Percentiles rank a stretch among this genome's conserved stretches.
These are phyloP conservation scores for Odocoileus virginianus DNA, from an alignment of 2,113 vertebrate genomes.

Conservation along the genomic window DNA sequence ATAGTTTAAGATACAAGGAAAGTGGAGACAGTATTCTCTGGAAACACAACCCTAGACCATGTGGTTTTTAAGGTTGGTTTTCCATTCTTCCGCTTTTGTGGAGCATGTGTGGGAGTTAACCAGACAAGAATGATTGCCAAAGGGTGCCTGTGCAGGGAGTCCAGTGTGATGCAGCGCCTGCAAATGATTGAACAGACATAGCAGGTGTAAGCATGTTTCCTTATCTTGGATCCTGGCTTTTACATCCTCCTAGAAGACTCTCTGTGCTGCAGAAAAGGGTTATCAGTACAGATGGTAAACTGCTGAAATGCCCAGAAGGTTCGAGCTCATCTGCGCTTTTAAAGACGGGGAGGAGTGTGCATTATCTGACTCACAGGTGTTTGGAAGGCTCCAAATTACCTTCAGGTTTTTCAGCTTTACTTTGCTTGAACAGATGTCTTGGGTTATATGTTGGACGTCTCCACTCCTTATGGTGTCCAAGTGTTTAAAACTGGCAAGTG, in stretches of 20 bases:
- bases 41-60: constrained; percentile 17
- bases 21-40: constrained; percentile 44
- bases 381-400: constrained; percentile 75
- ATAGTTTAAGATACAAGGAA: constrained; percentile 23
- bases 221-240: constrained; percentile 78
- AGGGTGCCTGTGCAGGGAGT: constrained; percentile 59
- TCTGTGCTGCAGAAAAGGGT: constrained; percentile 73
- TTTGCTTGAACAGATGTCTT: constrained; percentile 78
- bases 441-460: constrained; percentile 67
- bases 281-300: constrained; percentile 85
- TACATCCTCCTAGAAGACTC: constrained; percentile 82
- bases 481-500: constrained; percentile 71
- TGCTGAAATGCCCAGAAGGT: constrained; percentile 85
- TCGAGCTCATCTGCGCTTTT: constrained; percentile 80
- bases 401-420: constrained; percentile 69
- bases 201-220: constrained; percentile 81
- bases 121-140: constrained; percentile 67
- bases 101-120: constrained; percentile 59
- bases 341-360: constrained; percentile 76
- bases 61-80: constrained; percentile 51
- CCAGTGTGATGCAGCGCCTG: constrained; percentile 65
- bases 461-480: constrained; percentile 75
- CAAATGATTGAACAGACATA: constrained; percentile 78
- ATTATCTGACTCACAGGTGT: constrained; percentile 82
- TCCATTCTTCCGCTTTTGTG: constrained; percentile 43